Base-by-base conservation (phyloP, 2,888 invertebrate species). In the Tachina lurida region DNA sequence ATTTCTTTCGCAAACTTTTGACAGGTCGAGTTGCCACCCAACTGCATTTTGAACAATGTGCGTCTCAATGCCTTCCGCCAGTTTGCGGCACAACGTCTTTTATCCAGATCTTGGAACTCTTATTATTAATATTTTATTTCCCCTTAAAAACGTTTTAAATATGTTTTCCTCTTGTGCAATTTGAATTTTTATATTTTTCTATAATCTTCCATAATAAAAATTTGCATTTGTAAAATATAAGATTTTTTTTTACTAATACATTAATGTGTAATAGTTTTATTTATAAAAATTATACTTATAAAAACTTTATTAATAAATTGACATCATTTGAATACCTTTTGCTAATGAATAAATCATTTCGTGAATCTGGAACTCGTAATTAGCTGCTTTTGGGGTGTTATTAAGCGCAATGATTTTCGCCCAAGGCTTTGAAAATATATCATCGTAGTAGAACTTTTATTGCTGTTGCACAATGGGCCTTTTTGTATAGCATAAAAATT, bases 11-110 rank as follows among this genome's bases (percentile, higher is more conserved):
- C 19, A 56, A 31, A 17, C 8, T 56, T 19, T 73, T 41, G 10
- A 31, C 87, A 93, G 93, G 89, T 92, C 67, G 89, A 91, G 73
- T 87, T 93, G 79, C 92, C 92, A 49, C 88, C 90, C 17, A 92
- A 92, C 70, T 93, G 93, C 83, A 89, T 90, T 81, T 88, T 93
- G 74, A 92, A 91, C 87, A 93, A 92, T 87, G 88, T 93, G 41
- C 91, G 92, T 43, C 84, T 84, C 1, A 83, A 76, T 63, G 58
- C 87, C 10, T 54, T 87, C 71, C 87, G 81, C 17, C 88, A 84
- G 9, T 84, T 84, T 52, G 73, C 76, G 43, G 76, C 84, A 31
- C 86, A 84, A 39, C 86, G 87, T 43, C 82, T 89, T 60, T 87
- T 91, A 84, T 88, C 89, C 60, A 89, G 90, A 81, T 86, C 88